A percentile compares a stretch with the other conserved stretches of the same genome.
Evolutionary conservation across 2,797 vertebrate species (phyloP).

Genomic region (Loriculus beryllinus): DNA sequence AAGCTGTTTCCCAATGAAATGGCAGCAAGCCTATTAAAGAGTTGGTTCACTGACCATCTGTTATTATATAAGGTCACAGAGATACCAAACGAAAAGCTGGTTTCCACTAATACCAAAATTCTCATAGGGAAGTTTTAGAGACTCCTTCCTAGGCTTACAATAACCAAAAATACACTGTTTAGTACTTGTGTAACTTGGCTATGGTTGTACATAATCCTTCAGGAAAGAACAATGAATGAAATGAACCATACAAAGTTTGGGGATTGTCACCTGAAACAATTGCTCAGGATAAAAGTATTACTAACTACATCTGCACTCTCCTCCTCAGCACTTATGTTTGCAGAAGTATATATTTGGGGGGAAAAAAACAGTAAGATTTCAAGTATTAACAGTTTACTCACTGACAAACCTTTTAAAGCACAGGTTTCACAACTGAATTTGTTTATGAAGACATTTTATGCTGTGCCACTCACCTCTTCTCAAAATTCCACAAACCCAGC

Average conservation of each 20-base stretch:
- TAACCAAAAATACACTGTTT: background rate
- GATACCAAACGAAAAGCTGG: background rate
- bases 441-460: background rate
- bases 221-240: background rate
- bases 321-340: background rate
- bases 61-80: background rate
- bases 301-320: background rate
- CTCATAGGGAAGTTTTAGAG: background rate
- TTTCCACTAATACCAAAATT: background rate
- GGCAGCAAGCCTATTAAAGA: background rate
- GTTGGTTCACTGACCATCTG: background rate
- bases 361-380: background rate
- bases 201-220: background rate
- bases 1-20: background rate
- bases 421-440: background rate
- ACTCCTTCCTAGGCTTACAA: background rate
- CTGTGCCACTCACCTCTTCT: background rate
- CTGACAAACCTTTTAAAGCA: background rate
- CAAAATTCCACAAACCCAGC: background rate
- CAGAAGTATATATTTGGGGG: background rate
- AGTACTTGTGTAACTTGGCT: background rate
- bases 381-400: background rate
- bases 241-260: background rate
- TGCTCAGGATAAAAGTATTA: background rate
- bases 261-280: background rate